Conservation (phyloP, 2,113 vertebrate species). For the Paradisaea rubra region DNA sequence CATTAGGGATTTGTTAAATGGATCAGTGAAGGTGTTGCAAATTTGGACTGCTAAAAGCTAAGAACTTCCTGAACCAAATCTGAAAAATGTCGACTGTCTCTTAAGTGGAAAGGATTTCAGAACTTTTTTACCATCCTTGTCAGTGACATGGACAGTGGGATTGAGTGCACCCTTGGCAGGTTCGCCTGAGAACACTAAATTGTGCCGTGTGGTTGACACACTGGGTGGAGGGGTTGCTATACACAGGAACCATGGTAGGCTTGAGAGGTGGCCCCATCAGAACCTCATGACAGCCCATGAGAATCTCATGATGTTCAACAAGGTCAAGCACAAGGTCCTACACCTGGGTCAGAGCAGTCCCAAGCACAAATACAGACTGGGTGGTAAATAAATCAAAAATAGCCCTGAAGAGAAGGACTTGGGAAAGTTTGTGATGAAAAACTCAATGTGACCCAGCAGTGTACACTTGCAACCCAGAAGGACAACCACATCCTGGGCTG, state of each 20-base stretch:
- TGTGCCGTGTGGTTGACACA: rapidly evolving
- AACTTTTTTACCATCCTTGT: not conserved
- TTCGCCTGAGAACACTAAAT: not conserved
- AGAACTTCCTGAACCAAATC: not conserved
- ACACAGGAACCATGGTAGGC: not conserved
- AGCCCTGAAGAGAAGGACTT: not conserved
- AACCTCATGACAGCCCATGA: not conserved
- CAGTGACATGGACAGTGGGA: not conserved
- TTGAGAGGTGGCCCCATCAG: not conserved
- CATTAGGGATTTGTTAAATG: not conserved
- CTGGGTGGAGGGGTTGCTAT: not conserved
- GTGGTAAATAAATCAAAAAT: not conserved
- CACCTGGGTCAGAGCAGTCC: not conserved
- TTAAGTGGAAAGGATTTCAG: not conserved
- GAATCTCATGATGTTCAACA: not conserved
- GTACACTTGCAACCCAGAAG: not conserved
- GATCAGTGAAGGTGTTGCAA: not conserved
- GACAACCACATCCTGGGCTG: not conserved
- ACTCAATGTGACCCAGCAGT: rapidly evolving
- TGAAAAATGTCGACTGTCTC: not conserved
- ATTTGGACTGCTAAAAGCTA: not conserved
- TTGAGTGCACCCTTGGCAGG: too few species aligned
- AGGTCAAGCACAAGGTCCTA: not conserved
- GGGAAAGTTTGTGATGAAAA: not conserved
- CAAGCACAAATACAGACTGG: not conserved